Evolutionary conservation across 1,140 invertebrate species (phyloP).

Genomic region (Pristionchus pacificus): DNA sequence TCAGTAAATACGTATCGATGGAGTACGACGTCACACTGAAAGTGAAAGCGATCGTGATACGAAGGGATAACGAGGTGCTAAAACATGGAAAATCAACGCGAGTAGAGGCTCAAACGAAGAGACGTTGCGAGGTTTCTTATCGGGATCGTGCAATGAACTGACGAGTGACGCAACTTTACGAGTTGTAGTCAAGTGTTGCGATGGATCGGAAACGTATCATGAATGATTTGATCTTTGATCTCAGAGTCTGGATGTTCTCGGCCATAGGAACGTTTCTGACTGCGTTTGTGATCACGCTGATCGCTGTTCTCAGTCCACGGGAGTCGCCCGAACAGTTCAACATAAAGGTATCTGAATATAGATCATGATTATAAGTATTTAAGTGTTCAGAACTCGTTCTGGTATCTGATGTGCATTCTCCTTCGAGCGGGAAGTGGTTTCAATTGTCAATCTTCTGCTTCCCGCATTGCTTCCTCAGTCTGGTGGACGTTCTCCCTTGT

Average conservation of each 20-base stretch:
- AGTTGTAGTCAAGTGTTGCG: too few species aligned
- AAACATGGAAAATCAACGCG: too few species aligned
- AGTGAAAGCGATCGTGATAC: too few species aligned
- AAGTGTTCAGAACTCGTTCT: slow-evolving; percentile 29
- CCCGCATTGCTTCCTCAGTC: slow-evolving; percentile 83
- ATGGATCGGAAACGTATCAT: too few species aligned
- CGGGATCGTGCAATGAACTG: too few species aligned
- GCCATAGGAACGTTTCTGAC: slow-evolving; percentile 52
- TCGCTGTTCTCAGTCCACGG: slow-evolving; percentile 34
- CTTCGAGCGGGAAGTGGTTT: slow-evolving; percentile 47
- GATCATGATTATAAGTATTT: not conserved
- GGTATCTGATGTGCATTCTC: slow-evolving; percentile 38
- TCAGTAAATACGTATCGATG: too few species aligned
- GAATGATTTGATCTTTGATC: too few species aligned
- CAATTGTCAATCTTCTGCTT: slow-evolving; percentile 68
- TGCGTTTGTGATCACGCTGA: slow-evolving; percentile 30
- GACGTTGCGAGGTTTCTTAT: too few species aligned
- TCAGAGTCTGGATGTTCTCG: slow-evolving; percentile 65
- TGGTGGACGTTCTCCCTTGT: slow-evolving; percentile 99
- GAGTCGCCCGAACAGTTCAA: slow-evolving; percentile 36
- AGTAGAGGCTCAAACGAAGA: too few species aligned
- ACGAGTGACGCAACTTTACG: too few species aligned
- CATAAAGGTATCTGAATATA: slow-evolving; percentile 16
- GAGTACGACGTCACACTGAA: too few species aligned
- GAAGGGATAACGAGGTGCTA: too few species aligned